Base-by-base conservation (phyloP, 2,888 invertebrate genomes). In the Leptura quadrifasciata region DNA sequence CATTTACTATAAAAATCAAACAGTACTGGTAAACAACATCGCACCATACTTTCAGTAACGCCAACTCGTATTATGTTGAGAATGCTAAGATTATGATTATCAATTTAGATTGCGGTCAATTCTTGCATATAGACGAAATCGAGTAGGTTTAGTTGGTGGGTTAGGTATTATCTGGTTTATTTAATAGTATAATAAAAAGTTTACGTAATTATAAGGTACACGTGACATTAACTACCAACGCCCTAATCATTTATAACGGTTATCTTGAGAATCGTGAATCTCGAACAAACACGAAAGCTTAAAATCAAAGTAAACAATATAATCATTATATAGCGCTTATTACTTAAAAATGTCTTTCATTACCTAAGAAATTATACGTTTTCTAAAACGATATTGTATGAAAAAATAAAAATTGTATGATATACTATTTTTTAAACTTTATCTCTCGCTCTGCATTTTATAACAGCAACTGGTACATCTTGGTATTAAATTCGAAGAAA, bases 1-100 rank as follows among this genome's bases (percentile, higher is more conserved):
- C 74, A 82, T 82, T 81, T 82, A 60, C 65, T 69, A 68, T 74
- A 69, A 77, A 75, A 79, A 72, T 68, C 63, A 10, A 75, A 71
- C 18, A 52, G 63, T 47, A 27, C 58, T 72, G 57, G 70, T 69
- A 69, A 75, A 70, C 70, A 70, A 60, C 65, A 21, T 10, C 63
- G 63, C 63, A 18, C 39, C 17, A 39, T 15, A 21, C 47, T 24
- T 24, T 21, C 52, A 24, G 4, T 39, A 31, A 47, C 61, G 71
- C 52, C 24, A 58, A 58, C 69, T 69, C 17, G 58, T 21, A 65
- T 52, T 20, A 8, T 52, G 31, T 17, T 31, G 20, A 57, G 57
- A 57, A 39, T 24, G 31, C 8, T 6, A 18, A 20, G 20, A 57
- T 57, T 57, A 21, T 18, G 35, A 39, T 63, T 63, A 63, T 76